Evolutionary conservation across 2,113 vertebrate species (phyloP).

Genomic region (Rhea pennata): DNA sequence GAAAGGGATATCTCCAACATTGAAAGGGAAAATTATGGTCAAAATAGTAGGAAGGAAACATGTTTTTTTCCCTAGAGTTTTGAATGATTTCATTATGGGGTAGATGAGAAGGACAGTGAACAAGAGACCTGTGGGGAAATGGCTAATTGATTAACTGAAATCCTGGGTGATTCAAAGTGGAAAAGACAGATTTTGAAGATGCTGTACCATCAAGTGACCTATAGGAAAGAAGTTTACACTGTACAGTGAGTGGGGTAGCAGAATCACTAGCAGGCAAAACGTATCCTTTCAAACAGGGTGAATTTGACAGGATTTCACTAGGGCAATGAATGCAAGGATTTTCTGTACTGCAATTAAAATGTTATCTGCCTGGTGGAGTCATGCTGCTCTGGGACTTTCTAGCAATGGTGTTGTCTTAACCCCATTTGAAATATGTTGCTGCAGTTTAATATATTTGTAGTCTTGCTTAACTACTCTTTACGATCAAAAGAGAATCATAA

Average conservation of each 20-base stretch:
- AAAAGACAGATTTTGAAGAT: not conserved
- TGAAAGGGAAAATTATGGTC: not conserved
- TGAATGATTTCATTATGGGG: not conserved
- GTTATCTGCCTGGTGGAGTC: not conserved
- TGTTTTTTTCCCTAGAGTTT: not conserved
- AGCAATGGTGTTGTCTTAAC: not conserved
- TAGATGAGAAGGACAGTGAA: not conserved
- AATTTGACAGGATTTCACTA: not conserved
- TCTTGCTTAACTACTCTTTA: not conserved
- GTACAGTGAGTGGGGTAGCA: not conserved
- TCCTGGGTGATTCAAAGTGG: not conserved
- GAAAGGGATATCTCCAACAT: not conserved
- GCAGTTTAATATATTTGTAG: not conserved
- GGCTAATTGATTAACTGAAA: not conserved
- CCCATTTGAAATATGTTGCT: not conserved
- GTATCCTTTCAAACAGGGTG: not conserved
- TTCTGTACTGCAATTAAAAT: not conserved
- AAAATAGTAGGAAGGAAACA: not conserved
- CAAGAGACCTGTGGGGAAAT: rapidly evolving
- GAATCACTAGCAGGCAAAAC: not conserved
- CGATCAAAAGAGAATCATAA: not conserved
- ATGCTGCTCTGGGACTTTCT: not conserved
- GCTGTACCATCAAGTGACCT: not conserved
- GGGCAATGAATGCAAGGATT: not conserved
- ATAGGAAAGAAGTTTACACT: not conserved